A percentile compares a stretch with the other conserved stretches of the same genome.
Evolutionary conservation across 2,113 vertebrate genomes (phyloP).

Genomic region (Xyliphius kryptos): DNA sequence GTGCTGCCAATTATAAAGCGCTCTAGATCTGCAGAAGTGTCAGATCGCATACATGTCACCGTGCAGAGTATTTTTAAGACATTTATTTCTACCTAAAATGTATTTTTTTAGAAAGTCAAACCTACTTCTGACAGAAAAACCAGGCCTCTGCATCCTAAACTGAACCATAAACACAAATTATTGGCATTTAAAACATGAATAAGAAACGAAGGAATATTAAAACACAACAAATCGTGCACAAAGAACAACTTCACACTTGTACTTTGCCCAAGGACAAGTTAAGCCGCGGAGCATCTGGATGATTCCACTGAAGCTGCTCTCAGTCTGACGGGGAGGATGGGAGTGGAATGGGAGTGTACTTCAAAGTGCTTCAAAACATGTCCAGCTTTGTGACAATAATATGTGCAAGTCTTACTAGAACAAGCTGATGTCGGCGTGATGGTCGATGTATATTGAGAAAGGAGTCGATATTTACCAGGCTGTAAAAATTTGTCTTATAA

Average conservation of each 20-base stretch:
- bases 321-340: background rate
- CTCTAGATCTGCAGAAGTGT: background rate
- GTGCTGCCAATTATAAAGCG: background rate
- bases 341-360: slow-evolving; percentile 7
- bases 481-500: no score
- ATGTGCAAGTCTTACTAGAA: background rate
- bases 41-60: background rate
- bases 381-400: background rate
- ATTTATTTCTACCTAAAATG: background rate
- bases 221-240: background rate
- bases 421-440: no score
- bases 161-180: no score
- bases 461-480: no score
- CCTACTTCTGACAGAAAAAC: no score
- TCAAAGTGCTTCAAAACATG: background rate
- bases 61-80: background rate
- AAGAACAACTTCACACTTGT: background rate
- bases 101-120: no score
- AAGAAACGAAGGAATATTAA: background rate
- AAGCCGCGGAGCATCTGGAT: slow-evolving; percentile 10
- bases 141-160: no score
- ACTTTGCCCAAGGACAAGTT: slow-evolving; percentile 6
- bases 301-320: slow-evolving; percentile 4
- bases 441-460: no score
- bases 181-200: no score